Evolutionary conservation across 2,888 invertebrate species (phyloP).

Genomic region (Synergus laeviventris): DNA sequence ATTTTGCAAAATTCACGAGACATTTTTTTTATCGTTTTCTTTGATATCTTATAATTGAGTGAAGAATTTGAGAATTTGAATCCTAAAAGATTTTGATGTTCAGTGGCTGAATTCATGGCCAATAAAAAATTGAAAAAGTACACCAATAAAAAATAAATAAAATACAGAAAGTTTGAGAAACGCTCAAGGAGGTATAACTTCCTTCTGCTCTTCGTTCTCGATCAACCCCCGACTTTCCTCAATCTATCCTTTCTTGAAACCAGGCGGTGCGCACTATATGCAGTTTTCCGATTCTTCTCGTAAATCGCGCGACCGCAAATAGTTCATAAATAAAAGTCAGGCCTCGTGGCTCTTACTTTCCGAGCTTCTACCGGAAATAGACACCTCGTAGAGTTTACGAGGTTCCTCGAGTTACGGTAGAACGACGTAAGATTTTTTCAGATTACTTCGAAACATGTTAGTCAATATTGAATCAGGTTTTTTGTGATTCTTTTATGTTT

Average conservation of each 20-base stretch:
- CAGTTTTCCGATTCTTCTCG: conserved; percentile 63
- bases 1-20: too few relatives aligned
- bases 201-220: conserved; percentile 40
- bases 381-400: conserved; percentile 34
- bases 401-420: conserved; percentile 8
- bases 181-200: conserved; percentile 15
- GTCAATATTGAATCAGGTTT: conserved; percentile 24
- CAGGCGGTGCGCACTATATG: conserved; percentile 51
- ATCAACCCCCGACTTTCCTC: conserved; percentile 50
- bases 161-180: conserved; percentile 23
- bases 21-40: too few relatives aligned
- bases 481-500: conserved; percentile 28
- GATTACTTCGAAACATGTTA: conserved; percentile 21
- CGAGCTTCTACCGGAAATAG: conserved; percentile 43
- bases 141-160: conserved; percentile 4
- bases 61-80: conserved; percentile 4
- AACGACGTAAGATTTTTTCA: conserved; percentile 37
- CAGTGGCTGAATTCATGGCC: neutral
- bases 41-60: too few relatives aligned
- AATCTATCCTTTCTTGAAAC: conserved; percentile 45
- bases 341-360: conserved; percentile 42
- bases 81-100: neutral
- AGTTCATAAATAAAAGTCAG: conserved; percentile 65
- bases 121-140: neutral
- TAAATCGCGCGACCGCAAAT: conserved; percentile 65